Percentiles rank a stretch among this genome's conserved stretches.
These are phyloP conservation scores for Pipistrellus pipistrellus DNA, from an alignment of 2,797 vertebrate genomes.

Conservation along the genomic window DNA sequence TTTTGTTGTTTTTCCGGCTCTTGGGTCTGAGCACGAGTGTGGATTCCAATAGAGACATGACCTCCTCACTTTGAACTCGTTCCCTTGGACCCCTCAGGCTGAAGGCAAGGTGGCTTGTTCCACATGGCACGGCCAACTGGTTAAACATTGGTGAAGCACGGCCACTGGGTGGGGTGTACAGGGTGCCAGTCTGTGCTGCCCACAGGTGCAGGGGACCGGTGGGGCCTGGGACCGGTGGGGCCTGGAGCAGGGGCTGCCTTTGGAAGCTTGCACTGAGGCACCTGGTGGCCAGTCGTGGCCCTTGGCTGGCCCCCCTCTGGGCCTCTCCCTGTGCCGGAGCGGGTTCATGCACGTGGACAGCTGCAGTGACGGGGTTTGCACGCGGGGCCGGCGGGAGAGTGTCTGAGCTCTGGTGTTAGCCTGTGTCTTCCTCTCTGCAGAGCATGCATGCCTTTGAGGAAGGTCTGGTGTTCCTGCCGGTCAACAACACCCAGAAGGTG, in stretches of 20 bases:
- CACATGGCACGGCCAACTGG: fast-evolving
- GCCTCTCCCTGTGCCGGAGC: fast-evolving
- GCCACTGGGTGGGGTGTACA: neutral
- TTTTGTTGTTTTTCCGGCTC: neutral
- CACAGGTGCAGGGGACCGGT: neutral
- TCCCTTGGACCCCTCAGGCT: no score
- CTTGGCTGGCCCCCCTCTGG: neutral
- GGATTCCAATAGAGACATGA: neutral
- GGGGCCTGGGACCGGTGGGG: fast-evolving
- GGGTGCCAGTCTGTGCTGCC: neutral
- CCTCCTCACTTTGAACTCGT: neutral
- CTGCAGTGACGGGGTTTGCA: neutral
- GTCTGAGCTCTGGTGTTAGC: neutral
- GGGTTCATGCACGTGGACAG: neutral
- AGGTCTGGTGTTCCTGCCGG: constrained; percentile 94
- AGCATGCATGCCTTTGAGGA: constrained; percentile 88
- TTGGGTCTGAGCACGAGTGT: neutral
- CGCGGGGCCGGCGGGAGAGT: neutral
- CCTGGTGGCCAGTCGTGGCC: fast-evolving
- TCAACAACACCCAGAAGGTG: constrained; percentile 92
- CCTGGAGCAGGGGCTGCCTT: neutral
- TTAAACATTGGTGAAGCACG: neutral
- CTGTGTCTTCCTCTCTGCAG: constrained; percentile 61
- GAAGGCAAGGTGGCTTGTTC: neutral
- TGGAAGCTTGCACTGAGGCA: neutral